Evolutionary conservation across 2,888 invertebrate genomes (phyloP).

Genomic region (Xestia xanthographa): DNA sequence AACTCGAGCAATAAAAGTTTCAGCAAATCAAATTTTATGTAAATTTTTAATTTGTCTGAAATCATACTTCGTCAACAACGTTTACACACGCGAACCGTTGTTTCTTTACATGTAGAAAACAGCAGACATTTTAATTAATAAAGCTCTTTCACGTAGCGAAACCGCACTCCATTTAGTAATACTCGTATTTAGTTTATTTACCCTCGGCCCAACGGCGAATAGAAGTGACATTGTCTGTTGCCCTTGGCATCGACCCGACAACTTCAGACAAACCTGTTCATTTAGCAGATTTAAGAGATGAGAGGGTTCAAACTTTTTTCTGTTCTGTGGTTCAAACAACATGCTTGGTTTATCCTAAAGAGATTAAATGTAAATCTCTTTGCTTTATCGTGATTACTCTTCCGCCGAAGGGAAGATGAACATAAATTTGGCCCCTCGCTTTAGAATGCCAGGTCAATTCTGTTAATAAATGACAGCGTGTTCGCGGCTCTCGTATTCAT

Average conservation of each 20-base stretch:
- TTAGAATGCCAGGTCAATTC: slow-evolving; percentile 58
- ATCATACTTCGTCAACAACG: slow-evolving; percentile 34
- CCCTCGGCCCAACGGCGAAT: slow-evolving; percentile 83
- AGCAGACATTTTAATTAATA: slow-evolving; percentile 68
- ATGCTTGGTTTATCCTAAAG: slow-evolving; percentile 66
- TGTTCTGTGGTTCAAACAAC: slow-evolving; percentile 61
- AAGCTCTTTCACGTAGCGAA: slow-evolving; percentile 60
- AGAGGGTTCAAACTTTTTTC: no score
- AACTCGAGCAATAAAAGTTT: slow-evolving; percentile 22
- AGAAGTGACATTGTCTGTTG: slow-evolving; percentile 87
- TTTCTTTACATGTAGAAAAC: slow-evolving; percentile 26
- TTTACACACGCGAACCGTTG: slow-evolving; percentile 33
- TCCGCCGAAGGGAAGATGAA: slow-evolving; percentile 53
- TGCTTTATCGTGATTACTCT: slow-evolving; percentile 68
- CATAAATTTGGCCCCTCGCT: slow-evolving; percentile 57
- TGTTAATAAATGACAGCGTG: slow-evolving; percentile 59
- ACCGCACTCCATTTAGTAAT: slow-evolving; percentile 64
- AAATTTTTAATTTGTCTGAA: slow-evolving; percentile 28
- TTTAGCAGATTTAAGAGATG: slow-evolving; percentile 68
- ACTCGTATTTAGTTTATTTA: slow-evolving; percentile 80
- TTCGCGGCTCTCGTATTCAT: slow-evolving; percentile 52
- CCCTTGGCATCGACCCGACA: slow-evolving; percentile 77
- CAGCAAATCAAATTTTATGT: slow-evolving; percentile 21
- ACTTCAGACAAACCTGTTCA: slow-evolving; percentile 68
- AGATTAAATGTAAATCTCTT: slow-evolving; percentile 67